Evolutionary conservation across 2,113 vertebrate species (phyloP).

Genomic region (Pao palembangensis): DNA sequence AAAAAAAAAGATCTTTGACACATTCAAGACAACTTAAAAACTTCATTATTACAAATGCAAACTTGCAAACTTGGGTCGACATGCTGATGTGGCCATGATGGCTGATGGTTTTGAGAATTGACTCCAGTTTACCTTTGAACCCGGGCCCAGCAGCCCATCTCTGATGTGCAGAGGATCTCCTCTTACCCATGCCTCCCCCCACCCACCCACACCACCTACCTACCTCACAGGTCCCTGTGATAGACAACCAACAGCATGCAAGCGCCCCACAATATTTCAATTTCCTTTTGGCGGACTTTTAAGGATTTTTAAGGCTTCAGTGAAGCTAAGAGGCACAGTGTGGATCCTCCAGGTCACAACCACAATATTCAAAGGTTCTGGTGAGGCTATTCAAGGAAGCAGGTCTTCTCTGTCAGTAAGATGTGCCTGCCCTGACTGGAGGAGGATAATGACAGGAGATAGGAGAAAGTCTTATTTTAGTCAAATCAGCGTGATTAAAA

Average conservation of each 20-base stretch:
- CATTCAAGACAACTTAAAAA: slow-evolving; percentile 2
- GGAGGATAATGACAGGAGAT: slow-evolving; percentile 27
- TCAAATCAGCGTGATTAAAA: neutral
- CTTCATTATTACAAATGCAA: neutral
- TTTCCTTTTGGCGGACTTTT: slow-evolving; percentile 85
- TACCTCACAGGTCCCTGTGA: slow-evolving; percentile 75
- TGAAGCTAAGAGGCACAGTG: slow-evolving; percentile 90
- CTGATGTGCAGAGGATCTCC: slow-evolving; percentile 61
- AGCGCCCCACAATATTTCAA: slow-evolving; percentile 92
- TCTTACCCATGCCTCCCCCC: slow-evolving; percentile 48
- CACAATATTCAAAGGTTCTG: slow-evolving; percentile 80
- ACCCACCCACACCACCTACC: neutral
- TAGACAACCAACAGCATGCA: slow-evolving; percentile 84
- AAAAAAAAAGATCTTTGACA: slow-evolving; percentile 6
- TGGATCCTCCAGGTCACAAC: slow-evolving; percentile 78
- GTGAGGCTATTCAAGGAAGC: slow-evolving; percentile 78
- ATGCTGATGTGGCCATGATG: slow-evolving; percentile 3
- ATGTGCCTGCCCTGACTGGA: slow-evolving; percentile 42
- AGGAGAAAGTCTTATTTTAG: slow-evolving; percentile 15
- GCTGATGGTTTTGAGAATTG: slow-evolving; percentile 32
- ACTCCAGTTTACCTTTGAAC: slow-evolving; percentile 70
- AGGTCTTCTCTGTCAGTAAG: slow-evolving; percentile 57
- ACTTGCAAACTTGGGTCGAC: too few species aligned
- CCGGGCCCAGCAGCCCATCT: slow-evolving; percentile 54
- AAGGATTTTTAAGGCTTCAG: slow-evolving; percentile 88